Evolutionary conservation across 2,888 invertebrate species (phyloP).

Genomic region (Melipona bicolor): DNA sequence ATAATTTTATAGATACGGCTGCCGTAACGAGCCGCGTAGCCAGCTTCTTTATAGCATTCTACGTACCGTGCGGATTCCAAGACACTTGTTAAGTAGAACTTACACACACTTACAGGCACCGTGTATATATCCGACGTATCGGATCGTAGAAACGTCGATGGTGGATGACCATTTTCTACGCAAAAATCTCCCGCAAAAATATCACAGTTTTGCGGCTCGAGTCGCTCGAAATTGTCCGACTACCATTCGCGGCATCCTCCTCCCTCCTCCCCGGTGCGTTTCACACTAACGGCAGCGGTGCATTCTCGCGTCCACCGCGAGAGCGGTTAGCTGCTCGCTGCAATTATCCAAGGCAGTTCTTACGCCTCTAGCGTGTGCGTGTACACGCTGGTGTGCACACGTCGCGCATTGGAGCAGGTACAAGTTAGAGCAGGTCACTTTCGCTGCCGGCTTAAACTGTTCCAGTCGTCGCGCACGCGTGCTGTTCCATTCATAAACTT

Average conservation of each 20-base stretch:
- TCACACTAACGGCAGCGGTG: slow-evolving; percentile 51
- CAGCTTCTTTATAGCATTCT: neutral
- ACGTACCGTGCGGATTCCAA: neutral
- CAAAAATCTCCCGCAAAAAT: neutral
- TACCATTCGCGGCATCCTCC: slow-evolving; percentile 41
- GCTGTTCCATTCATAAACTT: slow-evolving; percentile 80
- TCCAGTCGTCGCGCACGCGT: slow-evolving; percentile 79
- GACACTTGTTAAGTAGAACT: slow-evolving; percentile 23
- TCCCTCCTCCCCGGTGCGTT: slow-evolving; percentile 32
- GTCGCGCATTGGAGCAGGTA: slow-evolving; percentile 61
- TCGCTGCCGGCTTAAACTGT: slow-evolving; percentile 75
- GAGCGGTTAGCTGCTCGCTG: slow-evolving; percentile 56
- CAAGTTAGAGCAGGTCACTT: slow-evolving; percentile 77
- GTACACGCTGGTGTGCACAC: slow-evolving; percentile 41
- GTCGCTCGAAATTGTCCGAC: slow-evolving; percentile 18
- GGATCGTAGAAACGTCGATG: too few species aligned
- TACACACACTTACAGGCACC: neutral
- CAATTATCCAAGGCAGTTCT: slow-evolving; percentile 75
- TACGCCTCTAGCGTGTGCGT: slow-evolving; percentile 55
- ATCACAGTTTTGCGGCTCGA: slow-evolving; percentile 19
- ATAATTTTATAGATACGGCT: neutral
- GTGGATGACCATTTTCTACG: neutral
- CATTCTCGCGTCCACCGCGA: slow-evolving; percentile 38
- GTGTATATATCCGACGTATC: neutral
- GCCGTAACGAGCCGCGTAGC: slow-evolving; percentile 20